phyloP scores from a whole-genome alignment of 2,797 vertebrate species.

The Cheirogaleus major region DNA sequence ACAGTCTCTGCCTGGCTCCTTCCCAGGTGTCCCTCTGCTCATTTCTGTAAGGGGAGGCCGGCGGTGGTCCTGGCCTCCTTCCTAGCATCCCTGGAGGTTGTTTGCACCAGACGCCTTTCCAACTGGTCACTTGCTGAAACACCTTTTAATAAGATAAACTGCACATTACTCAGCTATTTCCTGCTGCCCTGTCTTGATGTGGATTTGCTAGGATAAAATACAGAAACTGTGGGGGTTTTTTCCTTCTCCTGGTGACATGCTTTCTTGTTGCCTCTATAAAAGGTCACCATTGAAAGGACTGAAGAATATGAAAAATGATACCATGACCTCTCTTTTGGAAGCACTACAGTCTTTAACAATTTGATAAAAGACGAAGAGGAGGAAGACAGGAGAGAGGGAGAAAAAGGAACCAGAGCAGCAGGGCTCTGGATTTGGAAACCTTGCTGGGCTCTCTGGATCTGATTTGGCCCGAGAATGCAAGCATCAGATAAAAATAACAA shows the following conservation, averaged over 20 bases:
- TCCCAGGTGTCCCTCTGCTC: background rate
- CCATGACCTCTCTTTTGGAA: slow-evolving; percentile 36
- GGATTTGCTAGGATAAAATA: background rate
- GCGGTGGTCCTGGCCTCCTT: background rate
- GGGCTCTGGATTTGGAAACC: slow-evolving; percentile 77
- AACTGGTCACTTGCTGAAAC: background rate
- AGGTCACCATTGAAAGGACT: slow-evolving; percentile 45
- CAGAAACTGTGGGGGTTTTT: background rate
- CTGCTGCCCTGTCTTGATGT: background rate
- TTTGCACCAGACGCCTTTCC: background rate
- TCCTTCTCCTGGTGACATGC: background rate
- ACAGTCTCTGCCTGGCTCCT: background rate
- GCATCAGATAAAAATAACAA: slow-evolving; percentile 95
- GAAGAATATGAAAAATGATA: slow-evolving; percentile 28
- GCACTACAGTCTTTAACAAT: slow-evolving; percentile 22
- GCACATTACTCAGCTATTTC: background rate
- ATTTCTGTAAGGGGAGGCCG: background rate
- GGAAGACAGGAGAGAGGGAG: background rate
- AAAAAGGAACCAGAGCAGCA: slow-evolving; percentile 7
- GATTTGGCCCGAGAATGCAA: slow-evolving; percentile 88
- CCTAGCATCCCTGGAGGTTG: background rate
- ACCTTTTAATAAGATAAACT: background rate
- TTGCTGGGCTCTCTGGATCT: slow-evolving; percentile 80
- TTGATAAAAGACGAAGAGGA: slow-evolving; percentile 26
- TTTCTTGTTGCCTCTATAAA: background rate